Evolutionary conservation across 2,113 vertebrate genomes (phyloP), one percentile per base, ranked within the genome.

Genomic region (Chauna torquata): DNA sequence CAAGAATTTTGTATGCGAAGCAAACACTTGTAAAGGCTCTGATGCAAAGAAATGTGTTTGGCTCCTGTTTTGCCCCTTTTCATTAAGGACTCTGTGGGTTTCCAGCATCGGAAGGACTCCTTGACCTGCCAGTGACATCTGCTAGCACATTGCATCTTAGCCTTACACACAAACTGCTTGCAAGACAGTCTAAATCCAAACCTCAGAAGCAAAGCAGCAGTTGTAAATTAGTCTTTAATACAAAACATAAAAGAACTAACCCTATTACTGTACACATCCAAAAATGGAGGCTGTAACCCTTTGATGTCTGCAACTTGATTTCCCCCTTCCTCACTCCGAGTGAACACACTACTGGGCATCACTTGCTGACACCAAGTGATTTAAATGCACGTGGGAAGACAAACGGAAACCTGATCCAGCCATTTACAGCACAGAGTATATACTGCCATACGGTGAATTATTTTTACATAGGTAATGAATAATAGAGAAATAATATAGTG

Each of bases 401-500:
- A 81, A 88, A 82, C 70, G 50, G 47, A 90, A 92, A 77, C 58
- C 88, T 85, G 85, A 92, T 85, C 32, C 49, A 84, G 82, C 88
- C 15, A 69, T 90, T 74, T 61, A 36, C 86, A 90, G 91, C 64
- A 5, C 1, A 54, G 50, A 68, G 42, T 72, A 69, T 89, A 92
- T 83, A 50, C 19, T 93, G 77, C 55, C 45, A 45, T 40, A 72
- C 61, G 76, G 94, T 91, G 89, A 97, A 97, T 97, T 96, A 93
- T 97, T 96, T 97, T 96, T 90, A 94, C 76, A 83, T 91, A 95
- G 95, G 88, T 97, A 97, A 98, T 98, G 97, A 98, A 98, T 97
- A 97, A 97, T 50, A 77, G 95, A 94, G 96, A 96, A 98, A 97
- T 96, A 96, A 94, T 92, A 47, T 58, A 91, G 93, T 66, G 94